Conservation (phyloP, 1,140 invertebrate species). For the Campoletis sonorensis region DNA sequence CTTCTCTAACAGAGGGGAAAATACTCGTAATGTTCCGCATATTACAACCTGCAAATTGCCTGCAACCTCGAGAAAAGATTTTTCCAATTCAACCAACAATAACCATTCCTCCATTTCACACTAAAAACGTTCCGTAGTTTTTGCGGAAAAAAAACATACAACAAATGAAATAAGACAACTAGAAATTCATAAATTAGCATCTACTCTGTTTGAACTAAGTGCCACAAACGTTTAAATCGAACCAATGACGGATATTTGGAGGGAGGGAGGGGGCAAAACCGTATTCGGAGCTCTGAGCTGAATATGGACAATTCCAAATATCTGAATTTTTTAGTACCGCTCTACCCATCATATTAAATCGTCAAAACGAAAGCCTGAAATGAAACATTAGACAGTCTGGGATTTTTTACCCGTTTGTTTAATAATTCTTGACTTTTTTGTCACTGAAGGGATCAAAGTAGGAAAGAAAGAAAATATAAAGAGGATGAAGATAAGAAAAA, state of each 20-base stretch:
- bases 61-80: slow-evolving; percentile 22
- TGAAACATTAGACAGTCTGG: neutral
- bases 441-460: neutral
- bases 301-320: neutral
- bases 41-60: slow-evolving; percentile 59
- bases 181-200: no score
- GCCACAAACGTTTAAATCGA: neutral
- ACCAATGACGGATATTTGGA: neutral
- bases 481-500: neutral
- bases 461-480: neutral
- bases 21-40: slow-evolving; percentile 54
- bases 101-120: neutral
- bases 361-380: neutral
- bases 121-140: no score
- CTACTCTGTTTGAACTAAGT: no score
- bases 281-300: no score
- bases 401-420: slow-evolving; percentile 62
- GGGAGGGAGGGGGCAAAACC: no score
- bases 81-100: slow-evolving; percentile 19
- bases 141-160: no score
- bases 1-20: slow-evolving; percentile 34
- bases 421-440: slow-evolving; percentile 57
- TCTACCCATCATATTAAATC: neutral
- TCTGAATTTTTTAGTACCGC: neutral
- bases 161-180: neutral